Base-by-base conservation (phyloP, 1,140 invertebrate species). In the Ericerus pela region DNA sequence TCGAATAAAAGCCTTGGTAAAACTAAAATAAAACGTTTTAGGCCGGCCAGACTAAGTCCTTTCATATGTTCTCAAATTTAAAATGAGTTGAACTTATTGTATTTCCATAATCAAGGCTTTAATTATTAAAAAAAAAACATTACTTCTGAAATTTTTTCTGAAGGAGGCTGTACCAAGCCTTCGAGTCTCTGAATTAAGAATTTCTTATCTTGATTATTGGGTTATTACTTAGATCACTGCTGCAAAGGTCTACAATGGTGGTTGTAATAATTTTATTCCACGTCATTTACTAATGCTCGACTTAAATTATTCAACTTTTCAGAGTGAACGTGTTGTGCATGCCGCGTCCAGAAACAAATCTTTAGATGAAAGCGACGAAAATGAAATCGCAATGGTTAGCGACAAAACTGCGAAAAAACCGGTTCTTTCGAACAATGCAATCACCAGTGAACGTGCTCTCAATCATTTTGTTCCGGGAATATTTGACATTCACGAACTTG, bases 391-490 rank as follows among this genome's bases (percentile, higher is more conserved):
- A 54, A 27, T 55, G 57, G 28, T 24, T n/a, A 26, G 11, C 14
- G 47, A 52, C 20, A 10, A 41, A 41, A 3, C 12, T 10, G 4
- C 20, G 33, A 24, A 54, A 20, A 31, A 27, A 24, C 27, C 36
- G 2, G 8, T 14, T 22, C 33, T 20, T 28, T 53, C 26, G 27
- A 56, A 54, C 27, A 58, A 20, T 12, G 28, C 36, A 20, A 55
- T 38, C 12, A 57, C 56, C 51, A 58, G 51, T 24, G 57, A 59
- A 36, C 38, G 68, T 12, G 38, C 72, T 1, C 60, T 70, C 31
- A 62, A 67, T 53, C 72, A 73, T 61, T 60, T 73, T 51, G 62
- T 66, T 10, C 57, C 63, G 4, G 70, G 65, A 10, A 58, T 68
- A n/a, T 51, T 65, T 36, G 67, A 68, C 38, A 64, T 66, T 28